Evolutionary conservation across 1,140 invertebrate species (phyloP).

Genomic region (Drosophila gunungcola): DNA sequence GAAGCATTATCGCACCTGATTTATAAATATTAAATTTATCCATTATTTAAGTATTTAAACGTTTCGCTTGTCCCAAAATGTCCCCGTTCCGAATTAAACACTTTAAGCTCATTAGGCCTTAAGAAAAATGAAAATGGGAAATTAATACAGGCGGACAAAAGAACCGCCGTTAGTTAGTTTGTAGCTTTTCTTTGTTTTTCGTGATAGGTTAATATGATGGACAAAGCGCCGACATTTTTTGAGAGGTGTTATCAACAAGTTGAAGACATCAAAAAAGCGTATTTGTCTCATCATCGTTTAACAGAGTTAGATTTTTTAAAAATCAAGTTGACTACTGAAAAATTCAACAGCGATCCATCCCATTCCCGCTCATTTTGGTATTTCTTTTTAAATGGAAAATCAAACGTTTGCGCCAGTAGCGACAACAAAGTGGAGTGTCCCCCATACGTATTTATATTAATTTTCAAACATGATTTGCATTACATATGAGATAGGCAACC

Average conservation of each 20-base stretch:
- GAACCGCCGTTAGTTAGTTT: conserved; percentile 37
- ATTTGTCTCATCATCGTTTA: conserved; percentile 45
- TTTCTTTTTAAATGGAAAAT: conserved; percentile 36
- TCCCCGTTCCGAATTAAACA: neutral
- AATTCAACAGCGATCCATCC: neutral
- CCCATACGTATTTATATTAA: conserved; percentile 76
- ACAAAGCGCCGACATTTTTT: conserved; percentile 30
- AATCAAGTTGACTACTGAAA: conserved; percentile 69
- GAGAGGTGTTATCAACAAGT: conserved; percentile 56
- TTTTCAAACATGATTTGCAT: conserved; percentile 79
- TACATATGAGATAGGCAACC: conserved; percentile 56
- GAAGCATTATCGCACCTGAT: too few relatives aligned
- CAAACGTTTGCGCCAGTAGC: conserved; percentile 41
- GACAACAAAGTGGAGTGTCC: conserved; percentile 31
- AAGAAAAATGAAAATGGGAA: conserved; percentile 44
- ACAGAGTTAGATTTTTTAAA: conserved; percentile 30
- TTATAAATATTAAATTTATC: conserved; percentile 10
- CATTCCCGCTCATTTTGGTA: neutral
- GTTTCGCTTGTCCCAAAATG: conserved; percentile 17
- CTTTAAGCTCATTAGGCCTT: conserved; percentile 30
- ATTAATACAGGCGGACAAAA: conserved; percentile 28
- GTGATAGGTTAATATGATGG: conserved; percentile 32
- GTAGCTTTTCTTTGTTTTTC: conserved; percentile 19
- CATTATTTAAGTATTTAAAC: conserved; percentile 30
- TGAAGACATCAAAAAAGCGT: conserved; percentile 59